Base-by-base conservation (phyloP, 2,797 vertebrate genomes). In the Menidia menidia region DNA sequence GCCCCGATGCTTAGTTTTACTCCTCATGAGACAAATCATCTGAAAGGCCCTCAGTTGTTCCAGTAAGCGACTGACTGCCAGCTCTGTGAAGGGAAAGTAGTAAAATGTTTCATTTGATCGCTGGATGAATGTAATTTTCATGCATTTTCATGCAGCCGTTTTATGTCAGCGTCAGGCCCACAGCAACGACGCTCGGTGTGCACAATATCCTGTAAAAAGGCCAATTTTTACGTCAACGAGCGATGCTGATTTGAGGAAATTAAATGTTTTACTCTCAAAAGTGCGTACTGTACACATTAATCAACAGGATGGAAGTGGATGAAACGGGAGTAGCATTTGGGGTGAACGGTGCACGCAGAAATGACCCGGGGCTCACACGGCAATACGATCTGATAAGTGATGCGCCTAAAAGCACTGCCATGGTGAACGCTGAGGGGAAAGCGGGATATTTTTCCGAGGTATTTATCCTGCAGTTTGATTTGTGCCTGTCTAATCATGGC, bases 41-140 rank as follows among this genome's bases (percentile, higher is more conserved):
- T 54, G 80, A 91, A 88, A 91, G 75, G 47, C 65, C 58, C 66
- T 68, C 61, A 78, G 71, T 89, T 91, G 89, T 89, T 90, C 68
- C 68, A 80, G 48, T 75, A 72, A 16, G n/a, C 75, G 69, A 60
- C 30, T 9, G 57, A 25, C 54, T 74, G 79, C 77, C 78, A 91
- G 63, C 50, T 84, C 44, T 68, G 75, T 9, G 35, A 67, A 79
- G 30, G 61, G 64, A 83, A 87, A 71, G 68, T 56, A 80, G 84
- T 88, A 66, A 86, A 84, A 88, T 11, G 18, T 76, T 84, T 83
- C 10, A 80, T 86, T 83, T 60, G 57, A 80, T 66, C 81, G 71
- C 71, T 54, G 18, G 58, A 86, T 75, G 60, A 75, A 71, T 67
- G 61, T 71, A 59, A 74, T 60, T 72, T 80, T 74, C 68, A 41